Evolutionary conservation across 2,888 invertebrate species (phyloP).

Genomic region (Eurytoma adleriae): DNA sequence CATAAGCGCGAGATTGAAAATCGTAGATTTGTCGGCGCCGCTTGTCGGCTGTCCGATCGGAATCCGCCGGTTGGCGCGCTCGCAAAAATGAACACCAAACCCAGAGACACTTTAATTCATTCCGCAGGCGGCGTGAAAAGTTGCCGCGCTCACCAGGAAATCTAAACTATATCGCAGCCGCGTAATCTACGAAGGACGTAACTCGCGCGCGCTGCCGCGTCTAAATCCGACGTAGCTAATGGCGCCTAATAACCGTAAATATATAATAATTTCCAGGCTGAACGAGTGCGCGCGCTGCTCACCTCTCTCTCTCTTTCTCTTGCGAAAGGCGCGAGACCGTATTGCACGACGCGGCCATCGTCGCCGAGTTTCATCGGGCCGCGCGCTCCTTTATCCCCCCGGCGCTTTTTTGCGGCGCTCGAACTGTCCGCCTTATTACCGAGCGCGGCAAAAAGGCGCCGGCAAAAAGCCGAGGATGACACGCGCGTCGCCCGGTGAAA

Average conservation of each 20-base stretch:
- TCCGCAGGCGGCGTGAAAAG: neutral
- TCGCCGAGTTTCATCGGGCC: neutral
- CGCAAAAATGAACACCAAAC: conserved; percentile 7
- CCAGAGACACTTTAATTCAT: conserved; percentile 27
- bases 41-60: conserved; percentile 4
- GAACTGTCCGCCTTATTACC: conserved; percentile 10
- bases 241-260: conserved; percentile 45
- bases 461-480: neutral
- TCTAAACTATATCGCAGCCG: conserved; percentile 31
- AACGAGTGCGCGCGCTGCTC: neutral
- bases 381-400: neutral
- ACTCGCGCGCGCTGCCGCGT: conserved; percentile 10
- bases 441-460: neutral
- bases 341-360: neutral
- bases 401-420: conserved; percentile 7
- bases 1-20: neutral
- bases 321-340: neutral
- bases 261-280: conserved; percentile 46
- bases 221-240: conserved; percentile 31
- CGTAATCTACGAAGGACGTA: conserved; percentile 18
- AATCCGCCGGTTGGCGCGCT: neutral
- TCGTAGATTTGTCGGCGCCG: conserved; percentile 3
- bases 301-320: neutral
- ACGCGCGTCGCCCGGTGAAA: neutral
- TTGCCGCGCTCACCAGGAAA: conserved; percentile 18